These are phyloP conservation scores for Drosophila serrata DNA, from an alignment of 1,140 invertebrate species.

Conservation along the genomic window DNA sequence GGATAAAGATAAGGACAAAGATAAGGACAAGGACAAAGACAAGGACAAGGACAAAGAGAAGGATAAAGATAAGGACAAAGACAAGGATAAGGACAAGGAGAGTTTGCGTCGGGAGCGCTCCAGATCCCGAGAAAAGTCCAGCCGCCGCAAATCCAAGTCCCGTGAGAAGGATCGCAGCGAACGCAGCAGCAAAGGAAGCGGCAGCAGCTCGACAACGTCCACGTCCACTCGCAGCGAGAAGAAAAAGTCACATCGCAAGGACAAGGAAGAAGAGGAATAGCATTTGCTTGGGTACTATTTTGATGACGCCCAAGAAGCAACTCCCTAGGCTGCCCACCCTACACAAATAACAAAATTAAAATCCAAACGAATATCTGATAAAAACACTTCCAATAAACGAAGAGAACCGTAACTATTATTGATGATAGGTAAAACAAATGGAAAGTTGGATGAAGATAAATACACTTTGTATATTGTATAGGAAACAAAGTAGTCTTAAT, in stretches of 20 bases:
- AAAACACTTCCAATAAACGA: slow-evolving; percentile 58
- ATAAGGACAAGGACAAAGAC: slow-evolving; percentile 63
- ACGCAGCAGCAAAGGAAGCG: slow-evolving; percentile 80
- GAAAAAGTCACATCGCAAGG: slow-evolving; percentile 88
- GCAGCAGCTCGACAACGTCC: slow-evolving; percentile 47
- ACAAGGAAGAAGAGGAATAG: slow-evolving; percentile 88
- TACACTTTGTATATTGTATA: slow-evolving; percentile 3
- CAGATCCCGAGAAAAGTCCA: slow-evolving; percentile 87
- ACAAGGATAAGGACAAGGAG: slow-evolving; percentile 61
- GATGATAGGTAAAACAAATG: neutral
- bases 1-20: slow-evolving; percentile 78
- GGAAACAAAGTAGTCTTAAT: neutral
- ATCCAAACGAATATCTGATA: slow-evolving; percentile 3
- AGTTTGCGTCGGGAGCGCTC: slow-evolving; percentile 87
- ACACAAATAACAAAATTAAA: slow-evolving; percentile 13
- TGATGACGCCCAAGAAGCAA: slow-evolving; percentile 35
- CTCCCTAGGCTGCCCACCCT: slow-evolving; percentile 34
- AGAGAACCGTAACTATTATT: slow-evolving; percentile 14
- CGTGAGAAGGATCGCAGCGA: slow-evolving; percentile 87
- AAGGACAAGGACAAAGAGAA: slow-evolving; percentile 53
- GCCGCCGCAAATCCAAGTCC: slow-evolving; percentile 87
- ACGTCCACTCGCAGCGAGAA: slow-evolving; percentile 86
- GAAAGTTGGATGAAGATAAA: slow-evolving; percentile 6
- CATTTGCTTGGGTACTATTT: slow-evolving; percentile 65
- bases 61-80: slow-evolving; percentile 79